phyloP scores from a whole-genome alignment of 2,888 invertebrate species.

The Hydroisotoma schaefferi region DNA sequence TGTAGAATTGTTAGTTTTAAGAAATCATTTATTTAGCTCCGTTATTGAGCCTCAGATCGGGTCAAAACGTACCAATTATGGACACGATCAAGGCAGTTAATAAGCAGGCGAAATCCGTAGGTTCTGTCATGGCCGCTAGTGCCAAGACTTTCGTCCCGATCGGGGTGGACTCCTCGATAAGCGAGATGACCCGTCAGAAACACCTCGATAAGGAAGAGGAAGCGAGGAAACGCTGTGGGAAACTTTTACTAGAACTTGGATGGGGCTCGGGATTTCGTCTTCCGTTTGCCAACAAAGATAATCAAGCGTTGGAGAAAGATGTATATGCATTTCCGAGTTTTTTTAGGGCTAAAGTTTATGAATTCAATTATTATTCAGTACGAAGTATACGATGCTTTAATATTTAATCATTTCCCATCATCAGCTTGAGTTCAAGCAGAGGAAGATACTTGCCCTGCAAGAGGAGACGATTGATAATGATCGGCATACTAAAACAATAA shows the following conservation, averaged over 20 bases:
- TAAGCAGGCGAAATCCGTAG: not conserved
- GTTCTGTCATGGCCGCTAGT: not conserved
- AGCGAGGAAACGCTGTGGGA: not conserved
- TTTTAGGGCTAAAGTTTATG: no score
- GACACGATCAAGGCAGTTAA: no score
- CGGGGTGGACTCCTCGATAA: no score
- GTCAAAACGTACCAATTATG: no score
- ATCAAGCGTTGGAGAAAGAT: conserved; percentile 25
- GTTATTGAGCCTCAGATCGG: no score
- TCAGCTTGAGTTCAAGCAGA: conserved; percentile 24
- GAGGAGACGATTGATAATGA: conserved; percentile 24
- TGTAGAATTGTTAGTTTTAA: no score
- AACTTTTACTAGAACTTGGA: conserved; percentile 16
- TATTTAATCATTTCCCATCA: no score
- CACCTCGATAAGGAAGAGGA: no score
- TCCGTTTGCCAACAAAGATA: conserved; percentile 28
- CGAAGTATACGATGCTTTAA: no score
- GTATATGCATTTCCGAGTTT: conserved; percentile 17
- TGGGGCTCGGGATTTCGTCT: conserved; percentile 26
- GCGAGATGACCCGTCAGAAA: no score
- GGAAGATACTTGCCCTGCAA: conserved; percentile 20
- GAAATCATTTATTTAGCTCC: no score
- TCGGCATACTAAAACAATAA: conserved; percentile 20
- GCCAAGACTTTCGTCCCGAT: not conserved
- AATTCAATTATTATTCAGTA: no score